Evolutionary conservation across 2,797 vertebrate genomes (phyloP).

Genomic region (Rhincodon typus): DNA sequence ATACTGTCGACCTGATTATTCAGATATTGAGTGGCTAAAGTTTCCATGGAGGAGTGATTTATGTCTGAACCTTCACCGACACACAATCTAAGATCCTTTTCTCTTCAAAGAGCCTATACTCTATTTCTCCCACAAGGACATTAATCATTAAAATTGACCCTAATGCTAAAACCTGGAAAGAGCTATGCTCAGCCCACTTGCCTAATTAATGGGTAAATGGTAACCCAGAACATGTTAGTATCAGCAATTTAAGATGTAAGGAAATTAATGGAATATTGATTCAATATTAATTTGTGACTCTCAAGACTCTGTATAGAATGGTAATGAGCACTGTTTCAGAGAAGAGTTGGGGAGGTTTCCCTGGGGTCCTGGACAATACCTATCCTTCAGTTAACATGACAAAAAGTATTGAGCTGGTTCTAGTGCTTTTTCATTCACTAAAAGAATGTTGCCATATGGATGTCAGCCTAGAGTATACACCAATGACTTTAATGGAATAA

Average conservation of each 20-base stretch:
- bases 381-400: too few relatives aligned
- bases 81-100: not conserved
- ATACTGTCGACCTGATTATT: not conserved
- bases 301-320: too few relatives aligned
- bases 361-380: too few relatives aligned
- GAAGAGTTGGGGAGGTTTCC: too few relatives aligned
- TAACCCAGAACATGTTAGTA: not conserved
- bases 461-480: too few relatives aligned
- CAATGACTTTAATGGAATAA: too few relatives aligned
- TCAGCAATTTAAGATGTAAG: not conserved
- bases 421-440: too few relatives aligned
- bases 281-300: not conserved
- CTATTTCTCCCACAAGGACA: not conserved
- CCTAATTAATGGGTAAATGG: too few relatives aligned
- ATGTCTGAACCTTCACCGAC: not conserved
- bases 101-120: not conserved
- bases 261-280: not conserved
- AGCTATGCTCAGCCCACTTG: too few relatives aligned
- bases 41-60: not conserved
- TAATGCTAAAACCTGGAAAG: not conserved
- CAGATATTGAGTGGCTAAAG: not conserved
- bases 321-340: too few relatives aligned
- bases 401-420: too few relatives aligned
- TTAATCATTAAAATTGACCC: not conserved
- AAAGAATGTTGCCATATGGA: too few relatives aligned